Percentiles rank a stretch among this genome's conserved stretches.
Conservation (phyloP, 2,888 invertebrate genomes). For the Pelosia muscerda region DNA sequence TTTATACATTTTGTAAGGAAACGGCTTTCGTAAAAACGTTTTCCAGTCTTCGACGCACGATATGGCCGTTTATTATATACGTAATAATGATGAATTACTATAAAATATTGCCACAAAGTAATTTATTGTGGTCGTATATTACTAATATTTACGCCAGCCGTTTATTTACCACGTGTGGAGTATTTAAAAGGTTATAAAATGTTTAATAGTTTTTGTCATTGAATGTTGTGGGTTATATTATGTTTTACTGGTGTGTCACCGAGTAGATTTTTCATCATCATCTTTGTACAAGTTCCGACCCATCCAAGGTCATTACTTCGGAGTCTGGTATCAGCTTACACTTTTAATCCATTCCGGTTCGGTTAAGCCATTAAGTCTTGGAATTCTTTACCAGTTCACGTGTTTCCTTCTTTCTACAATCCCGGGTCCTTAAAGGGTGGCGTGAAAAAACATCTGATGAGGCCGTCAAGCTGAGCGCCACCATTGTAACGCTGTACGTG, state of each 20-base stretch:
- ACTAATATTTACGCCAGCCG: background rate
- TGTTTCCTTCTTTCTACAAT: no score
- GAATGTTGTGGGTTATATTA: background rate
- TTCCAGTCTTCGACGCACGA: background rate
- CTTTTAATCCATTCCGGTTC: no score
- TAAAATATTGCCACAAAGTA: background rate
- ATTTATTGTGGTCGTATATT: background rate
- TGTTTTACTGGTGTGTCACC: background rate
- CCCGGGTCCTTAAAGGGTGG: no score
- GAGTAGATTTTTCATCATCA: no score
- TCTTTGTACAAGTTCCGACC: no score
- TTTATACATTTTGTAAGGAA: background rate
- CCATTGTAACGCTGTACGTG: no score
- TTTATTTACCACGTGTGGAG: slow-evolving; percentile 1
- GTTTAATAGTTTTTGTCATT: background rate
- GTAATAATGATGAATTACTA: slow-evolving; percentile 6
- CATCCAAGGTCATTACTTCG: no score
- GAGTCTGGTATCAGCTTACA: no score
- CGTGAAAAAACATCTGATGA: no score
- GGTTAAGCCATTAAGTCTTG: no score
- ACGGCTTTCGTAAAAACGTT: background rate
- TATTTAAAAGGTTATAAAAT: background rate
- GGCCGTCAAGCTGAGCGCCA: no score
- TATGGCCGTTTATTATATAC: background rate
- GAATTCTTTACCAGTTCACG: no score